Base-by-base conservation (phyloP, 1,140 invertebrate species). In the Microvelia longipes region DNA sequence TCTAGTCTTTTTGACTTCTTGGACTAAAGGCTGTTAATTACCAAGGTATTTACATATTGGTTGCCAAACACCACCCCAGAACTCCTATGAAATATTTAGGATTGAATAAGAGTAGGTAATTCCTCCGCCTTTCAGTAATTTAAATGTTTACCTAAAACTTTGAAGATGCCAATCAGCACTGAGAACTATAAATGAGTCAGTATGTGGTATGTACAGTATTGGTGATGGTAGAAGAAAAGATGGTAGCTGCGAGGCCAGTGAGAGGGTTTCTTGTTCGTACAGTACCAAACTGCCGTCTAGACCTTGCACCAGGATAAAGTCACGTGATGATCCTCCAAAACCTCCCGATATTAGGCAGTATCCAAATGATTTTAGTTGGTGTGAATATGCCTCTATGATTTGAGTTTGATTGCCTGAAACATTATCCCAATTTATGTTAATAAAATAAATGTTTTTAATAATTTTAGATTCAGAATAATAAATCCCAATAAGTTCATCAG, bases 181-280 rank as follows among this genome's bases (percentile, higher is more conserved):
- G 25, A 85, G 81, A 1, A 90, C 89, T 2, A 95, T 79, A 80
- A 96, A 92, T 66, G 86, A 83, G 79, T 96, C 93, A 70, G 86
- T 87, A 72, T 85, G 85, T n/a, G 83, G 78, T 26, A 92, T 78
- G 78, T 94, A 96, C 66, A 82, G 80, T 1, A 95, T 77, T 1
- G 90, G 90, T 30, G 87, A 87, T 0, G 93, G 92, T 68, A 96
- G 80, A 69, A 89, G 86, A 29, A 71, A 70, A 74, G 87, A 85
- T 1, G 88, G 87, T 30, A 94, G 81, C 71, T 86, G 83, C 67
- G 89, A 86, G 73, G 83, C 85, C 75, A 93, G 93, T 26, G 88
- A 83, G 77, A 89, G 89, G 29, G 86, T 86, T 77, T 96, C 93
- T 79, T 96, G 92, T 77, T 96, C 94, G 80, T 89, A 95, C 75